A percentile compares a stretch with the other conserved stretches of the same genome.
Conservation (phyloP, 23 tunicate genomes). For the Styela clava region DNA sequence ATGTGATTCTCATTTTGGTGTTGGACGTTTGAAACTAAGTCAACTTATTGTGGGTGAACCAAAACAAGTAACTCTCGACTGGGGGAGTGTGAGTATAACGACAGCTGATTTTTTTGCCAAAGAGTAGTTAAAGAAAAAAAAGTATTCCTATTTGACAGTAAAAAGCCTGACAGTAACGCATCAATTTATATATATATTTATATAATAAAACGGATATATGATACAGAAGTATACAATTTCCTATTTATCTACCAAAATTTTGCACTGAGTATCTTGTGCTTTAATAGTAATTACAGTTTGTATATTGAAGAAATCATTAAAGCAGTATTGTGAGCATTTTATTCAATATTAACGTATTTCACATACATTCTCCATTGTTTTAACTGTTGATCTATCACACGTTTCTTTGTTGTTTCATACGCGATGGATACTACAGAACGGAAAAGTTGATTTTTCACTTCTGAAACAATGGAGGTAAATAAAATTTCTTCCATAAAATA, state of each 20-base stretch:
- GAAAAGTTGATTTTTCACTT: constrained; percentile 9
- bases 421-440: constrained; percentile 3
- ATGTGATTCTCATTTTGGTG: constrained; percentile 2
- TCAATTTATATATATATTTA: too few species aligned
- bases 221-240: too few species aligned
- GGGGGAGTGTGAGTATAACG: background rate
- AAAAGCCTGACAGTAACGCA: too few species aligned
- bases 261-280: too few species aligned
- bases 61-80: background rate
- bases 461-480: constrained; percentile 3
- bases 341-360: too few species aligned
- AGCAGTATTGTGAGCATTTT: background rate
- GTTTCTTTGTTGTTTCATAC: background rate
- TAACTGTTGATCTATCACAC: background rate
- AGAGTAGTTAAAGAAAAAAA: background rate
- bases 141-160: too few species aligned
- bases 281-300: background rate
- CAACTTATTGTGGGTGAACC: background rate
- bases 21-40: background rate
- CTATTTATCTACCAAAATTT: too few species aligned
- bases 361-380: background rate
- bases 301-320: background rate
- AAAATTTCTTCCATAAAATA: too few species aligned
- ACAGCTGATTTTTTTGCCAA: constrained; percentile 3
- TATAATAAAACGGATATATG: too few species aligned